phyloP scores from a whole-genome alignment of 2,888 invertebrate genomes.

The Idaea aversata region DNA sequence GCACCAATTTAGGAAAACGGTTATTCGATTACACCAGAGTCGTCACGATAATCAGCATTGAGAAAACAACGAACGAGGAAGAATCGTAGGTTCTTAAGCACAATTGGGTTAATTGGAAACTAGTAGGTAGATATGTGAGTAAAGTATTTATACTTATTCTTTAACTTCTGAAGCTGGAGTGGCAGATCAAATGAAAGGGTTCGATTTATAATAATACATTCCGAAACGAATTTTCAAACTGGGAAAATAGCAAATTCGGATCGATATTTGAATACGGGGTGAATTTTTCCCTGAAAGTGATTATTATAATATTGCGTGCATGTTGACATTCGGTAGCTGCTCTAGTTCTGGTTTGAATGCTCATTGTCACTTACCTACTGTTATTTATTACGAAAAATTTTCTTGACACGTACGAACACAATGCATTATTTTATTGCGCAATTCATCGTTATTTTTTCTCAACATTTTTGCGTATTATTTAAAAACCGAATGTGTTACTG shows the following conservation, averaged over 20 bases:
- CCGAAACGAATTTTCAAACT: no score
- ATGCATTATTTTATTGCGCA: constrained; percentile 14
- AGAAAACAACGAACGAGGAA: no score
- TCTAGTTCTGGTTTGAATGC: constrained; percentile 19
- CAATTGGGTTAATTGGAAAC: no score
- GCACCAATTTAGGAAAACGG: no score
- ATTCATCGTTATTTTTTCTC: constrained; percentile 8
- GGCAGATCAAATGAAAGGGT: no score
- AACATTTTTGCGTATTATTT: constrained; percentile 7
- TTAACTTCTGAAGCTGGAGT: no score
- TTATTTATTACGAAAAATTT: constrained; percentile 14
- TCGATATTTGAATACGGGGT: not conserved
- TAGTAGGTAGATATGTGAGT: no score
- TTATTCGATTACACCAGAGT: no score
- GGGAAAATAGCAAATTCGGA: not conserved
- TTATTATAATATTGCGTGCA: constrained; percentile 24
- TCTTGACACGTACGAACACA: constrained; percentile 9
- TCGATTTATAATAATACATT: no score
- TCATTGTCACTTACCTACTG: constrained; percentile 18
- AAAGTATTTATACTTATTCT: no score
- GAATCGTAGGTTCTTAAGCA: no score
- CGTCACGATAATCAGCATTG: no score
- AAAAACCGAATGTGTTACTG: constrained; percentile 6
- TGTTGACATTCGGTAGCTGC: constrained; percentile 7
- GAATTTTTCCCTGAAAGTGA: constrained; percentile 25